These are phyloP conservation scores for Chymomyza caudatula DNA, from an alignment of 2,888 invertebrate genomes.

Conservation along the genomic window DNA sequence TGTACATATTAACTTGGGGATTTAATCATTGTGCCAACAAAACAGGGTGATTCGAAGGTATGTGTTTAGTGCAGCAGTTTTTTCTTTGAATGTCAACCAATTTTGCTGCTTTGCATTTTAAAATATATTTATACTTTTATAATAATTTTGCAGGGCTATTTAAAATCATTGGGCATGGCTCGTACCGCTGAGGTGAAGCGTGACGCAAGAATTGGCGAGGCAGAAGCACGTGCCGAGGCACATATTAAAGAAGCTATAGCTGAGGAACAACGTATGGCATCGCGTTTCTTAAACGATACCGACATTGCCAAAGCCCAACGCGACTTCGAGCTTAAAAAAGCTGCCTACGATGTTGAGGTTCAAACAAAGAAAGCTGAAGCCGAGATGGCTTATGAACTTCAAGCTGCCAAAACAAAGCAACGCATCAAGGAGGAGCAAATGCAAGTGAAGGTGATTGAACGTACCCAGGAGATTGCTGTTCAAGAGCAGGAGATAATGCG, in stretches of 20 bases:
- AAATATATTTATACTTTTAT: background rate
- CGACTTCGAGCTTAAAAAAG: slow-evolving; percentile 98
- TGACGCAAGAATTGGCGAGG: slow-evolving; percentile 97
- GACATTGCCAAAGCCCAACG: slow-evolving; percentile 98
- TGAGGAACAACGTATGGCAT: slow-evolving; percentile 96
- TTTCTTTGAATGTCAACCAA: background rate
- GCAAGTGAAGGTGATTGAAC: slow-evolving; percentile 95
- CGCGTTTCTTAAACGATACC: slow-evolving; percentile 95
- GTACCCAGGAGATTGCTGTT: slow-evolving; percentile 94
- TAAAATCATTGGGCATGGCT: slow-evolving; percentile 96
- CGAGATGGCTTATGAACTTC: slow-evolving; percentile 94
- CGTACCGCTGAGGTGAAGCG: slow-evolving; percentile 96
- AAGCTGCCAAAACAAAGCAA: slow-evolving; percentile 97
- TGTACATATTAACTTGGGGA: slow-evolving; percentile 55
- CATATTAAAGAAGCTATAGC: slow-evolving; percentile 89
- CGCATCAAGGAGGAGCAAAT: slow-evolving; percentile 97
- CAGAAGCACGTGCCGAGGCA: slow-evolving; percentile 95
- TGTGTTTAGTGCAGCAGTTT: too few relatives aligned
- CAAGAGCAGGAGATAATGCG: slow-evolving; percentile 97
- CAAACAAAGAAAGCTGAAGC: slow-evolving; percentile 93
- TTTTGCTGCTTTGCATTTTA: background rate
- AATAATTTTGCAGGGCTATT: slow-evolving; percentile 80
- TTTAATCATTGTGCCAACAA: slow-evolving; percentile 30
- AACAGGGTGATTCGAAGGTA: slow-evolving; percentile 77
- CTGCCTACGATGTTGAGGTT: slow-evolving; percentile 97